These are phyloP conservation scores for Strigamia maritima DNA, from an alignment of 2,888 invertebrate species.

Conservation along the genomic window DNA sequence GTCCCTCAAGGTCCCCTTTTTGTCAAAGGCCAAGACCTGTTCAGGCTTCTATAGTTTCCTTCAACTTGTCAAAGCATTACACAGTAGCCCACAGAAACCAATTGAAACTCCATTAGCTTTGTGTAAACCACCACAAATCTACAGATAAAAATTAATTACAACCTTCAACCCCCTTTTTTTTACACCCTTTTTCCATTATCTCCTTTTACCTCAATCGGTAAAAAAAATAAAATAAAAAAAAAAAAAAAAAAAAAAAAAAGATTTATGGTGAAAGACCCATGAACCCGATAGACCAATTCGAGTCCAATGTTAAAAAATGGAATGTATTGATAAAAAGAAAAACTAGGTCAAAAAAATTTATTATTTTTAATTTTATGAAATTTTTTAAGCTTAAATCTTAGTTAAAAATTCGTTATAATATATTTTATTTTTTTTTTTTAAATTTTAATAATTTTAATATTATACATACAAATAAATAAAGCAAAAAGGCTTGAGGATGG, in stretches of 20 bases:
- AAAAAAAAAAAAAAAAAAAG: background rate
- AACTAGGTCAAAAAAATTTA: background rate
- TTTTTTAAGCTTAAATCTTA: no score
- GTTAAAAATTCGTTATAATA: no score
- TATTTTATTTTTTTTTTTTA: no score
- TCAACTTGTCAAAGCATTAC: background rate
- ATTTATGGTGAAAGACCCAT: background rate
- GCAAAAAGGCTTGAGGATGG: background rate
- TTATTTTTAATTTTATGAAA: no score
- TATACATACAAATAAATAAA: background rate
- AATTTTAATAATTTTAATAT: no score
- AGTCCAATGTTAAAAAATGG: background rate
- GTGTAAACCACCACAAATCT: background rate
- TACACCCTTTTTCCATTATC: no score
- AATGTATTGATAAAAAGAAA: background rate
- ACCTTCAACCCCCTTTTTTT: no score
- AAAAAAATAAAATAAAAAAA: background rate
- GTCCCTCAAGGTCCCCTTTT: background rate
- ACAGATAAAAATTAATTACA: background rate
- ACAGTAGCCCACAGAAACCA: background rate
- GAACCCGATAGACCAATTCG: background rate
- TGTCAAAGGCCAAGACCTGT: slow-evolving; percentile 25
- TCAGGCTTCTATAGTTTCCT: background rate
- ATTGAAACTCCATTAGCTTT: background rate
- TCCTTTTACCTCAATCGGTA: no score